Evolutionary conservation across 2,888 invertebrate genomes (phyloP).

Genomic region (Miltochrista miniata): DNA sequence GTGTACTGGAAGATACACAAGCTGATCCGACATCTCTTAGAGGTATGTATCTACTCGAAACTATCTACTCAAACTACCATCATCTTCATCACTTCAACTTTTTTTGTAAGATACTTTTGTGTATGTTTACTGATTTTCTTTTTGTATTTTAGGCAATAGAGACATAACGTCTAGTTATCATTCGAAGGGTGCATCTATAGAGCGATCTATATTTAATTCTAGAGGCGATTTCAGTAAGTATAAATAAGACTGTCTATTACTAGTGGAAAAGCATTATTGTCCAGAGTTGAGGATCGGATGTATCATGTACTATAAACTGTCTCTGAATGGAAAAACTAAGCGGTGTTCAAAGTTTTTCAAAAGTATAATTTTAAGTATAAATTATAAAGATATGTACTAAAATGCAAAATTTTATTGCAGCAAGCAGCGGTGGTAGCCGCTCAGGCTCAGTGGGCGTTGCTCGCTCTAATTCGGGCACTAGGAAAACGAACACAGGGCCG

Average conservation of each 20-base stretch:
- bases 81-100: neutral
- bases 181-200: slow-evolving; percentile 77
- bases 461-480: slow-evolving; percentile 59
- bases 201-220: slow-evolving; percentile 76
- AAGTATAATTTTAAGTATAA: too few relatives aligned
- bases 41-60: slow-evolving; percentile 43
- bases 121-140: neutral
- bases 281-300: too few relatives aligned
- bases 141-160: slow-evolving; percentile 56
- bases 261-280: too few relatives aligned
- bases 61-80: neutral
- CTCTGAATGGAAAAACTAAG: too few relatives aligned
- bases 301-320: too few relatives aligned
- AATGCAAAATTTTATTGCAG: slow-evolving; percentile 6
- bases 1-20: slow-evolving; percentile 63
- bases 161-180: slow-evolving; percentile 65
- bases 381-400: neutral
- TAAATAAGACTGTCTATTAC: too few relatives aligned
- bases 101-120: neutral
- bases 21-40: slow-evolving; percentile 64
- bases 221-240: slow-evolving; percentile 71
- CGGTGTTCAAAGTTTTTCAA: too few relatives aligned
- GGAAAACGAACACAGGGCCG: slow-evolving; percentile 47
- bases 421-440: slow-evolving; percentile 51
- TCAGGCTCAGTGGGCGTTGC: slow-evolving; percentile 61